A percentile compares a stretch with the other conserved stretches of the same genome.
These are phyloP conservation scores for Menidia beryllina DNA, from an alignment of 2,113 vertebrate species.

Conservation along the genomic window DNA sequence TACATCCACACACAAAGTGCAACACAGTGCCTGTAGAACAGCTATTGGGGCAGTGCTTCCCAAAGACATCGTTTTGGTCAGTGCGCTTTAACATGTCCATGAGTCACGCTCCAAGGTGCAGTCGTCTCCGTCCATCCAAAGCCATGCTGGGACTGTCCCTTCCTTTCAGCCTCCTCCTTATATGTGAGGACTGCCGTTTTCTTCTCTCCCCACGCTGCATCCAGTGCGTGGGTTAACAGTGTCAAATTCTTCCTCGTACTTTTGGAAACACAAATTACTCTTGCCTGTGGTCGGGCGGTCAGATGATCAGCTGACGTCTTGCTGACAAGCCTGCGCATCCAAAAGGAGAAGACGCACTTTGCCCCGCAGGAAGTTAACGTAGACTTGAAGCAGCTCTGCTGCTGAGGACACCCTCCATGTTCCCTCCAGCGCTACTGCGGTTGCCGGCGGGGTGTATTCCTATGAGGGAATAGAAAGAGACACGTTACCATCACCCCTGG, in stretches of 20 bases:
- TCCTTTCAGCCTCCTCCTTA: constrained; percentile 21
- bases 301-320: constrained; percentile 77
- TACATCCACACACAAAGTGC: constrained; percentile 75
- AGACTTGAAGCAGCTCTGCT: constrained; percentile 79
- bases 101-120: constrained; percentile 59
- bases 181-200: constrained; percentile 19
- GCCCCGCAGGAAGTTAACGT: constrained; percentile 83
- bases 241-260: constrained; percentile 56
- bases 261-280: constrained; percentile 57
- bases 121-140: constrained; percentile 53
- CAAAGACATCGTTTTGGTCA: constrained; percentile 54
- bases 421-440: constrained; percentile 45
- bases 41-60: constrained; percentile 61
- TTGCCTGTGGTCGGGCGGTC: constrained; percentile 16
- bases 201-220: constrained; percentile 35
- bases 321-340: constrained; percentile 76
- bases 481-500: not conserved
- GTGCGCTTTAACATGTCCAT: constrained; percentile 45
- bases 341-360: constrained; percentile 80
- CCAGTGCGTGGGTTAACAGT: constrained; percentile 54
- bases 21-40: constrained; percentile 71
- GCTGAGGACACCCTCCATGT: constrained; percentile 75
- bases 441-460: constrained; percentile 74
- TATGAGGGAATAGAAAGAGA: constrained; percentile 42
- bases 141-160: constrained; percentile 40